Conservation (phyloP, 2,888 invertebrate species). For the Caenorhabditis sp. region DNA sequence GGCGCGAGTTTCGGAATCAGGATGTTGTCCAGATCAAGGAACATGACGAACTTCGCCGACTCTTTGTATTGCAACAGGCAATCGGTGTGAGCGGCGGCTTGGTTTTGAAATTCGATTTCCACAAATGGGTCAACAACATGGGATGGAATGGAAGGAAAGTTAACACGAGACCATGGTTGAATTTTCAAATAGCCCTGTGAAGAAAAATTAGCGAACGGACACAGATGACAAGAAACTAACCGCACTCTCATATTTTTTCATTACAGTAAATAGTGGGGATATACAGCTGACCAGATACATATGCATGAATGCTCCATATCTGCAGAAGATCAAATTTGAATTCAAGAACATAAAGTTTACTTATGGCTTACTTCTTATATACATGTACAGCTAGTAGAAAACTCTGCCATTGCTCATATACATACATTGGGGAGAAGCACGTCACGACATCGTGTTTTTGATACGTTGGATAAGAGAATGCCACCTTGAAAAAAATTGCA, state of each 20-base stretch:
- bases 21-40: slow-evolving; percentile 71
- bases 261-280: slow-evolving; percentile 62
- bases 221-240: slow-evolving; percentile 12
- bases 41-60: slow-evolving; percentile 64
- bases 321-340: slow-evolving; percentile 11
- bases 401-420: slow-evolving; percentile 71
- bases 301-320: slow-evolving; percentile 69
- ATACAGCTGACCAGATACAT: slow-evolving; percentile 67
- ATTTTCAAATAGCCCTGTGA: slow-evolving; percentile 67
- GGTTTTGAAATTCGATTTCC: slow-evolving; percentile 70
- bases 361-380: slow-evolving; percentile 55
- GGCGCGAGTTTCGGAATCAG: slow-evolving; percentile 66
- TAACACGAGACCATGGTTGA: slow-evolving; percentile 68
- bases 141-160: slow-evolving; percentile 40
- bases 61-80: slow-evolving; percentile 73
- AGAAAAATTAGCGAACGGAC: no score
- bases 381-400: slow-evolving; percentile 68
- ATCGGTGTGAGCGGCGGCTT: slow-evolving; percentile 69
- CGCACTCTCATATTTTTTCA: slow-evolving; percentile 65
- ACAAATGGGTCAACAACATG: slow-evolving; percentile 60
- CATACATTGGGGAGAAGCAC: slow-evolving; percentile 69
- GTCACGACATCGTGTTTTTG: slow-evolving; percentile 59
- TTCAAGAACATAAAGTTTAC: no score
- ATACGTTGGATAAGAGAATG: no score
- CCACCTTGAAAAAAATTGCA: no score